phyloP scores from a whole-genome alignment of 30 jellyfish, hydroid and myxozoan genomes.

The Turritopsis rubra region DNA sequence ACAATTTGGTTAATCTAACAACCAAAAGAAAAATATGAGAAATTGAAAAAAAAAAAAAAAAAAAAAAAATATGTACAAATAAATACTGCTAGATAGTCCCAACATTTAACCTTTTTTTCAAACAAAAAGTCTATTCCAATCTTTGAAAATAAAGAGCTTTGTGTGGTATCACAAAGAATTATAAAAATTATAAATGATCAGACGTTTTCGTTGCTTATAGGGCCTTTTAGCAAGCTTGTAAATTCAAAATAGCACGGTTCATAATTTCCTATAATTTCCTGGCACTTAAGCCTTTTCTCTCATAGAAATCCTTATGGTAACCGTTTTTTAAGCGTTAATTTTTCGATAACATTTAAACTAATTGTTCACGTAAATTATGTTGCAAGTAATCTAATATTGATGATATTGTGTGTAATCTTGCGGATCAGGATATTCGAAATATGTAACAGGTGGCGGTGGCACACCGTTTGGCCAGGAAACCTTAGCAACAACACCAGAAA shows the following conservation, averaged over 20 bases:
- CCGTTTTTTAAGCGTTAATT: too few relatives aligned
- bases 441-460: conserved; percentile 75
- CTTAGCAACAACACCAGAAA: conserved; percentile 87
- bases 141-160: background rate
- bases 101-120: background rate
- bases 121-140: background rate
- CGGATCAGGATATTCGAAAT: conserved; percentile 83
- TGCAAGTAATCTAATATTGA: conserved; percentile 11
- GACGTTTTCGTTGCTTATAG: too few relatives aligned
- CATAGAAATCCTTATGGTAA: too few relatives aligned
- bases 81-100: background rate
- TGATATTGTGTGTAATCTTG: conserved; percentile 38
- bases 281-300: too few relatives aligned
- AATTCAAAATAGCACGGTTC: too few relatives aligned
- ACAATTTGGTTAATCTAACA: background rate
- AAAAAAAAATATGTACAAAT: background rate
- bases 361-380: background rate
- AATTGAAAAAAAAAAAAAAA: too few relatives aligned
- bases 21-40: background rate
- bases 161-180: background rate
- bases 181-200: too few relatives aligned
- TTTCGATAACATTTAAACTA: too few relatives aligned
- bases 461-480: conserved; percentile 94
- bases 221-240: too few relatives aligned
- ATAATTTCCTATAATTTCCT: too few relatives aligned